Evolutionary conservation across 2,113 vertebrate species (phyloP).

Genomic region (Oreotrochilus melanogaster): DNA sequence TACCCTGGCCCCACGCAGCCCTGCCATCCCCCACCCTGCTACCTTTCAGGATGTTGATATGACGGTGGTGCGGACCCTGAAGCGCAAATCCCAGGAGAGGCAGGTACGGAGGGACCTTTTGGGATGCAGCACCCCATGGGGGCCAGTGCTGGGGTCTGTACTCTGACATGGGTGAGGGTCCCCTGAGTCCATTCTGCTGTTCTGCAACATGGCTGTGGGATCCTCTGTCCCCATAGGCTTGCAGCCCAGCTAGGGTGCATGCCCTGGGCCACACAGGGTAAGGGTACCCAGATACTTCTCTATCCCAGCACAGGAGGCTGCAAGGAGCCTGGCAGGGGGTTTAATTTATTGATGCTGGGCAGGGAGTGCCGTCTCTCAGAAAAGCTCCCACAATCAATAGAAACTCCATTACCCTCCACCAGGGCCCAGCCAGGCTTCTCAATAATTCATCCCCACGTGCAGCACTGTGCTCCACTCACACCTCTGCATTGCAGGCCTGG

Average conservation of each 20-base stretch:
- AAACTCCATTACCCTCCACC: conserved; percentile 62
- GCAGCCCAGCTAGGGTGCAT: not conserved
- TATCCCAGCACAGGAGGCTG: not conserved
- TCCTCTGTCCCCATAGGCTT: not conserved
- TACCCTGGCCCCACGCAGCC: not conserved
- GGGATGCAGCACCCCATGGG: not conserved
- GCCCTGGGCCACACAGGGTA: not conserved
- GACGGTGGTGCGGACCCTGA: not conserved
- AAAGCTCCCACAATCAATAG: conserved; percentile 49
- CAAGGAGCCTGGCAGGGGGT: not conserved
- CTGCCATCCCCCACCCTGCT: not conserved
- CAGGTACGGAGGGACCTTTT: conserved; percentile 17
- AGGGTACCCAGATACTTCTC: not conserved
- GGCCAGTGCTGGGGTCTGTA: not conserved
- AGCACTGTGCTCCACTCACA: accelerated
- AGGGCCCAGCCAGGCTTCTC: conserved; percentile 51
- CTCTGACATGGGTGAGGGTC: not conserved
- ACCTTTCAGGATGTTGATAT: conserved; percentile 60
- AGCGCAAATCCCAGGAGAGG: conserved; percentile 40
- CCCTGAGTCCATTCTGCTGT: not conserved
- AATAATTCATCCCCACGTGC: conserved; percentile 56
- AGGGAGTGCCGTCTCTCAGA: conserved; percentile 34
- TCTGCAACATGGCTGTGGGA: not conserved
- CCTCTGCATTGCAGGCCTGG: conserved; percentile 56
- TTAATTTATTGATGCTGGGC: conserved; percentile 57